These are phyloP conservation scores for Azorinus chamasolen DNA, from an alignment of 2,888 invertebrate species.

Conservation along the genomic window DNA sequence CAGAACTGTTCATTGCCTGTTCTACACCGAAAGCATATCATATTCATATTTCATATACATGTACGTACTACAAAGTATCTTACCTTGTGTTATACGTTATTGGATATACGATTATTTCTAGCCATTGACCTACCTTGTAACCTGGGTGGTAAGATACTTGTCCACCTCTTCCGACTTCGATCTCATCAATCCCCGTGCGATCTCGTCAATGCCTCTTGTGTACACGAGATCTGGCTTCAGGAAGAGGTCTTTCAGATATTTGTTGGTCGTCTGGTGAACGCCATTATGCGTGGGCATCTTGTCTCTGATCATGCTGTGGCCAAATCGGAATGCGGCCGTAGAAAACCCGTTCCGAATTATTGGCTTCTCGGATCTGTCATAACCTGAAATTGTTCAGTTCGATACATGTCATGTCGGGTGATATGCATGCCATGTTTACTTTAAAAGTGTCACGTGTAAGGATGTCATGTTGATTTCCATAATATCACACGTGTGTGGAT, in stretches of 20 bases:
- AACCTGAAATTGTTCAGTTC: constrained; percentile 45
- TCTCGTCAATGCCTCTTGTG: constrained; percentile 27
- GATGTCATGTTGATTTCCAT: no score
- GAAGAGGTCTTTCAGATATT: constrained; percentile 24
- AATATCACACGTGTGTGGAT: no score
- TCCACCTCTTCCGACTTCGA: constrained; percentile 26
- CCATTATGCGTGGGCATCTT: constrained; percentile 31
- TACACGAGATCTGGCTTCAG: constrained; percentile 41
- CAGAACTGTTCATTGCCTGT: no score
- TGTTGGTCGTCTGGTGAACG: neutral
- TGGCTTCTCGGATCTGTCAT: constrained; percentile 67
- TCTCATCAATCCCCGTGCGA: constrained; percentile 36
- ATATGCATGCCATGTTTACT: no score
- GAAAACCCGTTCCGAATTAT: constrained; percentile 79
- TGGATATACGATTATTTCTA: no score
- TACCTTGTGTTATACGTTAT: no score
- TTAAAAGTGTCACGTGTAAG: no score
- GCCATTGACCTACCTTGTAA: constrained; percentile 39
- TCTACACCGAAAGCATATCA: no score
- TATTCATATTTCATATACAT: no score
- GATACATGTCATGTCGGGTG: no score
- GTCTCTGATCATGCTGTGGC: constrained; percentile 71
- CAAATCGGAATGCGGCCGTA: constrained; percentile 82
- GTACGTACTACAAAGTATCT: no score
- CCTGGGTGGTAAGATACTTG: constrained; percentile 26